Base-by-base conservation (phyloP, 2,113 vertebrate genomes). In the Heterotilapia buettikoferi region DNA sequence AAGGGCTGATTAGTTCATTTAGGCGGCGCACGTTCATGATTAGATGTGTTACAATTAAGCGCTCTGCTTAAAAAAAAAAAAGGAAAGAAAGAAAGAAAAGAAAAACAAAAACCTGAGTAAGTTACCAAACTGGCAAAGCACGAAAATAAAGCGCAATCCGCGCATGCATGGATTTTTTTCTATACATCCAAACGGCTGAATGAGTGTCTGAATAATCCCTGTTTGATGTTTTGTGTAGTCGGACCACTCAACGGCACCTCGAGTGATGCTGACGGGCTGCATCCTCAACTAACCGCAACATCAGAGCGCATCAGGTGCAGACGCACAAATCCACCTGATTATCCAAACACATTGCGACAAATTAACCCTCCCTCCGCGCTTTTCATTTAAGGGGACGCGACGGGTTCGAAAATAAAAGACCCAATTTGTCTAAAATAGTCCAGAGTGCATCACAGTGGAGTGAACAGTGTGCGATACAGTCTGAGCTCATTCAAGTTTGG, bases 281-380 rank as follows among this genome's bases (percentile, higher is more conserved):
- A 92, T 91, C 89, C 91, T 90, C 56, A 90, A 95, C 80, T 89
- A 68, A 66, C 90, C 91, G 91, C 93, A 40, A 87, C 91, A 87
- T 33, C 90, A n/a, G 93, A 91, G 93, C 92, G 95, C 95, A 94
- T 95, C 95, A 96, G 95, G 94, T 95, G 95, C 94, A 86, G 16
- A 81, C 88, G 84, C 89, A 19, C 91, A 82, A 84, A 87, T 66
- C 59, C 86, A 79, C 90, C 47, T 88, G 50, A 81, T 83, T 50
- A 76, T 87, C 71, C 54, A 80, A 80, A 91, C 89, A 79, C 88
- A 21, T 52, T 24, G 89, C 85, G 88, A 88, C 87, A 82, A 81
- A 82, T 61, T 10, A 71, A 82, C 33, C 43, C 76, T 24, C 53
- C 16, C 6, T 29, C 21, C 38, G 52, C 80, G 87, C 82, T 31